Evolutionary conservation across 2,797 vertebrate species (phyloP).

Genomic region (Chromis chromis): DNA sequence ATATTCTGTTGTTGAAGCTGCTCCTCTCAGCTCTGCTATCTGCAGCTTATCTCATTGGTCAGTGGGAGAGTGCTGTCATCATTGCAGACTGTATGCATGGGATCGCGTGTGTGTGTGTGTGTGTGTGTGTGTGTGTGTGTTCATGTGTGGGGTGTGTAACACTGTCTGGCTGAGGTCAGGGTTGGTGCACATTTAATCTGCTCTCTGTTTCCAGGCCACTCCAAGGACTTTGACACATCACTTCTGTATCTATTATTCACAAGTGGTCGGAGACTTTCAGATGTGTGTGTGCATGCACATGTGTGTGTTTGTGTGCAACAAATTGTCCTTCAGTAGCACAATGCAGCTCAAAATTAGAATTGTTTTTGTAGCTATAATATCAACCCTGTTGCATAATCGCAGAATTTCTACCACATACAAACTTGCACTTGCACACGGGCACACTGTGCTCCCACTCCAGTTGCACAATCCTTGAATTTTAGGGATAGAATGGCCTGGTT

Average conservation of each 20-base stretch:
- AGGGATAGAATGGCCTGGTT: conserved; percentile 74
- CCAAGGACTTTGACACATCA: conserved; percentile 76
- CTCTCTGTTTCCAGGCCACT: conserved; percentile 78
- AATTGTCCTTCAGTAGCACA: conserved; percentile 34
- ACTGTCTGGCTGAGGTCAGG: conserved; percentile 73
- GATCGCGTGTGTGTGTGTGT: conserved; percentile 43
- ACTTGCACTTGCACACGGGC: conserved; percentile 56
- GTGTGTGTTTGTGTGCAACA: conserved; percentile 6
- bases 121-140: conserved; percentile 44
- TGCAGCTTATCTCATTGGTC: conserved; percentile 51
- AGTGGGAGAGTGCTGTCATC: conserved; percentile 46
- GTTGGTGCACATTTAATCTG: conserved; percentile 77
- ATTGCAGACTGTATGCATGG: conserved; percentile 34
- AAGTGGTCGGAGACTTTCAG: conserved; percentile 45
- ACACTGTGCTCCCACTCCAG: conserved; percentile 66
- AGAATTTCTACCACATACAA: conserved; percentile 57
- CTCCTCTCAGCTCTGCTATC: conserved; percentile 43
- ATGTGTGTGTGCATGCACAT: not conserved
- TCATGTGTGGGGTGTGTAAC: conserved; percentile 61
- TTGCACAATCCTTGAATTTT: conserved; percentile 78
- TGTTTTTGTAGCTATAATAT: conserved; percentile 63
- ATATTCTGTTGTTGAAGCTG: conserved; percentile 31
- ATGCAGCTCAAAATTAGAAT: conserved; percentile 35
- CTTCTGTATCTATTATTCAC: conserved; percentile 77
- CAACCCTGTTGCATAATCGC: conserved; percentile 70